phyloP scores from a whole-genome alignment of 2,113 vertebrate species.

The Bostrychus sinensis region DNA sequence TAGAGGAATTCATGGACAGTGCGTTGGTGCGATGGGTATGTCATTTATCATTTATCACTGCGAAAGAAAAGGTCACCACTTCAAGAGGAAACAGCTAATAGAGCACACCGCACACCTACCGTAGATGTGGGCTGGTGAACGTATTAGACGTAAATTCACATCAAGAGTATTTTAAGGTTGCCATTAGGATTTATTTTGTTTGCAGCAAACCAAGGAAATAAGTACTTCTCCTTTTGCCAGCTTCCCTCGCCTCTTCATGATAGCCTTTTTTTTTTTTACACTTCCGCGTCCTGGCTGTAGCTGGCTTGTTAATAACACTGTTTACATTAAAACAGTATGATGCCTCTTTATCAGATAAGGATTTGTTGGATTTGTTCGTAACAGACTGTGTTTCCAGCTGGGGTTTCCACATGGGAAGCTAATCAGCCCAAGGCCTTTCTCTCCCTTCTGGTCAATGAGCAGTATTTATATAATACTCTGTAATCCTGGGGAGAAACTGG shows the following conservation, averaged over 20 bases:
- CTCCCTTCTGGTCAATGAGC: slow-evolving; percentile 31
- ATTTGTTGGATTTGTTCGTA: slow-evolving; percentile 25
- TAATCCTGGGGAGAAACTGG: slow-evolving; percentile 9
- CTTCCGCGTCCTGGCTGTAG: slow-evolving; percentile 58
- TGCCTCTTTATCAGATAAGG: slow-evolving; percentile 8
- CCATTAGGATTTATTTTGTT: slow-evolving; percentile 13
- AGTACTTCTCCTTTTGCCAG: slow-evolving; percentile 71
- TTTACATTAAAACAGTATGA: slow-evolving; percentile 1
- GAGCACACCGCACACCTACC: background rate
- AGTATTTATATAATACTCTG: slow-evolving; percentile 23
- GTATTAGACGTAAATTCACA: background rate
- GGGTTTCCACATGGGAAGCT: slow-evolving; percentile 34
- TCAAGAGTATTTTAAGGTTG: too few relatives aligned
- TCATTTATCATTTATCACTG: slow-evolving; percentile 62
- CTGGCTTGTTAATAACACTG: slow-evolving; percentile 9
- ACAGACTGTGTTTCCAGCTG: slow-evolving; percentile 28
- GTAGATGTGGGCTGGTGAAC: too few relatives aligned
- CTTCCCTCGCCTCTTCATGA: slow-evolving; percentile 47
- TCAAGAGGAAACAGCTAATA: slow-evolving; percentile 4
- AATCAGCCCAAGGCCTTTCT: slow-evolving; percentile 3
- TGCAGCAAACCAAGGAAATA: slow-evolving; percentile 42
- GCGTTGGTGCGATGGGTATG: slow-evolving; percentile 83
- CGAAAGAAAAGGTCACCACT: slow-evolving; percentile 47
- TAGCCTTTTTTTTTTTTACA: slow-evolving; percentile 30
- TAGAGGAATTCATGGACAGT: slow-evolving; percentile 82